Evolutionary conservation across 2,113 vertebrate genomes (phyloP), one percentile per base, ranked within the genome.

Genomic region (Mola mola): DNA sequence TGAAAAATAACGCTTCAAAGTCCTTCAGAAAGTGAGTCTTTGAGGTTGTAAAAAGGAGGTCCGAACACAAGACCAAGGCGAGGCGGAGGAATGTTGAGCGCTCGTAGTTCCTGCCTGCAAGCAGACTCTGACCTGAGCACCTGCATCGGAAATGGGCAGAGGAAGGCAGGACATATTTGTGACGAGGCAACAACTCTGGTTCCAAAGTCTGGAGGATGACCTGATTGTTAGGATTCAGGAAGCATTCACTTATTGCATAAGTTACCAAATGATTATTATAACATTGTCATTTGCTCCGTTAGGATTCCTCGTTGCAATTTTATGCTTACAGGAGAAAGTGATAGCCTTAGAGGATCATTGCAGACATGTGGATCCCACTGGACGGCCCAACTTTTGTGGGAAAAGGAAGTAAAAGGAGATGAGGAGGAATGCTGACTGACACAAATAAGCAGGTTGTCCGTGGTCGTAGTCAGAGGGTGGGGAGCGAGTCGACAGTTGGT

Each of bases 401-500:
- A 85, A 89, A 75, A 75, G 75, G 81, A 83, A 81, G 78, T 73
- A 40, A 61, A 74, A 48, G 17, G 59, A 74, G 74, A 70, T 59
- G 70, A 78, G 70, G 61, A 82, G 86, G 83, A 89, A 88, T 87
- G 85, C 85, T 85, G 86, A 88, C 74, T 79, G 89, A 89, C 86
- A 87, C 76, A 87, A 87, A 89, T 89, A 82, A 88, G 86, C 86
- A 88, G 87, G 85, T 87, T 90, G 85, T 81, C 61, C 46, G 47
- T 49, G 75, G 26, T 61, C 10, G 15, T 44, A 62, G 81, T 66
- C 47, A 16, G 44, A 65, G 68, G 79, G 65, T 49, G 81, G 75
- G 78, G 78, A 84, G 75, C 5, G 33, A 46, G 76, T 42, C 61
- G 64, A 86, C 89, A 90, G 83, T 90, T 90, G 89, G 85, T 34